Percentiles rank a stretch among this genome's conserved stretches.
phyloP scores from a whole-genome alignment of 2,797 vertebrate genomes.

The Synaphobranchus kaupii region DNA sequence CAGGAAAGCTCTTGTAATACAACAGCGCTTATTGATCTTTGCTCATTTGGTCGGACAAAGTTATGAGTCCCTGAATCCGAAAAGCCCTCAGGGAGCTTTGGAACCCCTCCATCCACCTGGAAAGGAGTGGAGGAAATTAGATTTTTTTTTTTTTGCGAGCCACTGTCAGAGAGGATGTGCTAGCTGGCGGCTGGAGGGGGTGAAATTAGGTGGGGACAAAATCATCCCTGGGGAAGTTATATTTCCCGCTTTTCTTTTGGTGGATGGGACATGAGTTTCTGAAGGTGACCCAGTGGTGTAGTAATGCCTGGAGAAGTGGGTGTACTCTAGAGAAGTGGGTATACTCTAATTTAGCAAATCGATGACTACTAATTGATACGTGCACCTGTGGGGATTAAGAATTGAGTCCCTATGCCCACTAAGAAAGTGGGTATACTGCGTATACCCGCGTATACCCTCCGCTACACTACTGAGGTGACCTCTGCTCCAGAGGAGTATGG shows the following conservation, averaged over 20 bases:
- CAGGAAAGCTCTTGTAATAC: conserved; percentile 40
- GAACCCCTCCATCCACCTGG: background rate
- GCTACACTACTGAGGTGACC: background rate
- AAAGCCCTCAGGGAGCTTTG: background rate
- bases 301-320: too few relatives aligned
- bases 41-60: conserved; percentile 42
- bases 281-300: background rate
- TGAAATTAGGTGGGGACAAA: background rate
- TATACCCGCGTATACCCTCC: too few relatives aligned
- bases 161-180: background rate
- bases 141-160: background rate
- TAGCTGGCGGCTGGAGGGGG: background rate
- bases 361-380: too few relatives aligned
- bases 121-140: background rate
- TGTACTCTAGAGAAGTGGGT: too few relatives aligned
- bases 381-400: too few relatives aligned
- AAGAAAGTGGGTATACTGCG: too few relatives aligned
- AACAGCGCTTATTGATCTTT: conserved; percentile 45
- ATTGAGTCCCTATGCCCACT: too few relatives aligned
- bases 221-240: background rate
- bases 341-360: too few relatives aligned
- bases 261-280: background rate
- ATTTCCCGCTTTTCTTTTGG: background rate
- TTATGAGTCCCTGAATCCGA: background rate
- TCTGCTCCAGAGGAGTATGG: background rate